A percentile compares a stretch with the other conserved stretches of the same genome.
Conservation (phyloP, 2,113 vertebrate genomes). For the Bucco capensis region DNA sequence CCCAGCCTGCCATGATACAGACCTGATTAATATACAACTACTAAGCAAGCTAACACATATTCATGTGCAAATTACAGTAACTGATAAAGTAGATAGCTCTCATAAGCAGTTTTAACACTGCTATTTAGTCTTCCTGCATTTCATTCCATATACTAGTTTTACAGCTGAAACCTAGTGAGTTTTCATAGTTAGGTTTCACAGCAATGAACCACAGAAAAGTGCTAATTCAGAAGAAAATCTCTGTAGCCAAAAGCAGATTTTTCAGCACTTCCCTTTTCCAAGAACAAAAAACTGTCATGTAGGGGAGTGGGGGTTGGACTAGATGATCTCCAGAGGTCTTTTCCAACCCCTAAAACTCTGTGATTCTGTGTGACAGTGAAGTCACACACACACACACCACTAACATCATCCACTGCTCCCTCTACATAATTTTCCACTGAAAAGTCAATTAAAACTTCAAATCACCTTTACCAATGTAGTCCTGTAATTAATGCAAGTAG, state of each 20-base stretch:
- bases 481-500: neutral
- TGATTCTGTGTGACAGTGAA: too few relatives aligned
- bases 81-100: neutral
- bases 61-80: neutral
- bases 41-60: neutral
- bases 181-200: neutral
- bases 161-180: neutral
- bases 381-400: accelerated
- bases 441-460: neutral
- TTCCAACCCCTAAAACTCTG: too few relatives aligned
- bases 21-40: neutral
- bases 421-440: neutral
- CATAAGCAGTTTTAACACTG: neutral
- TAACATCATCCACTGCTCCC: neutral
- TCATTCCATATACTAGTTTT: neutral
- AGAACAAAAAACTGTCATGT: neutral
- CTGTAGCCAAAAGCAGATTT: neutral
- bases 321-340: too few relatives aligned
- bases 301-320: neutral
- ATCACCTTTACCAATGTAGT: neutral
- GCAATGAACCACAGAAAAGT: neutral
- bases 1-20: neutral
- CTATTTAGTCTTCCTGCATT: neutral
- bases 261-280: neutral
- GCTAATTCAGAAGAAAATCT: neutral